Evolutionary conservation across 2,797 vertebrate genomes (phyloP).

Genomic region (Adelosebastes latens): DNA sequence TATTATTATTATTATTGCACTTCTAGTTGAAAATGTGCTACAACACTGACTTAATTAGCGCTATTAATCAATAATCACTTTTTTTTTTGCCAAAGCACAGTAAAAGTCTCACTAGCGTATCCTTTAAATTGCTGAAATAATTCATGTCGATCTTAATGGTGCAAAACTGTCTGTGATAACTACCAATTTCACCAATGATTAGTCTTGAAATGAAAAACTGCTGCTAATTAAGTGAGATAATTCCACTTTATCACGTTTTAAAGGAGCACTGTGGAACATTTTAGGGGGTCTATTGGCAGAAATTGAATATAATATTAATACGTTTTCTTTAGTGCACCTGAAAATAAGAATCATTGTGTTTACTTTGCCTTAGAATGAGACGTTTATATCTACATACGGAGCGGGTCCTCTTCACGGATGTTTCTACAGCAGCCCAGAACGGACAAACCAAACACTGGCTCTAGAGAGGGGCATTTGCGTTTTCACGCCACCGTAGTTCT

Average conservation of each 20-base stretch:
- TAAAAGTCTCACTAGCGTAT: background rate
- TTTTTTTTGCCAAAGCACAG: background rate
- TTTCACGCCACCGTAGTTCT: too few relatives aligned
- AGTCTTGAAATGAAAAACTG: background rate
- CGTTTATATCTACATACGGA: too few relatives aligned
- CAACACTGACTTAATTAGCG: slow-evolving; percentile 8
- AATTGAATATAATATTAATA: too few relatives aligned
- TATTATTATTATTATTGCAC: background rate
- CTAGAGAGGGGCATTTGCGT: too few relatives aligned
- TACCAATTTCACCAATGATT: background rate
- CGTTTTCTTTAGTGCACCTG: too few relatives aligned
- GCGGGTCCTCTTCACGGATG: too few relatives aligned
- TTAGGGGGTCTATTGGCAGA: too few relatives aligned
- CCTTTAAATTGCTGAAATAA: slow-evolving; percentile 19
- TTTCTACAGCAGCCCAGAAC: too few relatives aligned
- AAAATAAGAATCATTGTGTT: too few relatives aligned
- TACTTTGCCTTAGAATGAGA: too few relatives aligned
- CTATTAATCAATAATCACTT: slow-evolving; percentile 24
- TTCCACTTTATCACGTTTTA: background rate
- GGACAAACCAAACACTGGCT: too few relatives aligned
- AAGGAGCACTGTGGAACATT: too few relatives aligned
- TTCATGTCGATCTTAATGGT: slow-evolving; percentile 4
- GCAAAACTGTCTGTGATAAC: background rate
- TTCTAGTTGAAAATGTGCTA: background rate
- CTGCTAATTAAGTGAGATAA: background rate